Evolutionary conservation across 2,113 vertebrate species (phyloP).

Genomic region (Opisthocomus hoazin): DNA sequence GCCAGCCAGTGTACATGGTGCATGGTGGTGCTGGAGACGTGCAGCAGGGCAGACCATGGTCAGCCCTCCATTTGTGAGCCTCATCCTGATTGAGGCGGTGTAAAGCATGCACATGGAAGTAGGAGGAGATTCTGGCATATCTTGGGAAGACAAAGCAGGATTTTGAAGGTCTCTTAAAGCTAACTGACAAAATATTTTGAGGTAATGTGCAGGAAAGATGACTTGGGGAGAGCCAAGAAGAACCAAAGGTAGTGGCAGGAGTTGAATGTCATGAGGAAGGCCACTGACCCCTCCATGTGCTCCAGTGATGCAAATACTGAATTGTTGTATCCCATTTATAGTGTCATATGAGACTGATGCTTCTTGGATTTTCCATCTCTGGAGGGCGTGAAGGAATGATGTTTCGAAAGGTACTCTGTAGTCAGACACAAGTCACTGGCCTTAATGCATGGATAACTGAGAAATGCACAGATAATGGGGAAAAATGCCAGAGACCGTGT

Average conservation of each 20-base stretch:
- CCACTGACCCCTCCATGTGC: background rate
- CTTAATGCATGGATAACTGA: background rate
- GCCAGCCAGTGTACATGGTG: background rate
- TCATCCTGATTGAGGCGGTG: background rate
- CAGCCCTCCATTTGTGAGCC: background rate
- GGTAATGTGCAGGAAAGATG: background rate
- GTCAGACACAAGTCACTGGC: background rate
- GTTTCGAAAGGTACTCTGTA: background rate
- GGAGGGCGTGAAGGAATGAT: background rate
- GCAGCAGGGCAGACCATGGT: background rate
- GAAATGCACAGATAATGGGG: background rate
- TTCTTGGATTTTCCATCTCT: background rate
- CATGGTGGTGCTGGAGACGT: background rate
- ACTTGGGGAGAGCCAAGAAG: background rate
- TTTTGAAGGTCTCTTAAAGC: background rate
- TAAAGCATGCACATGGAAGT: background rate
- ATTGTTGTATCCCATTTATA: background rate
- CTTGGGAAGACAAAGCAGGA: background rate
- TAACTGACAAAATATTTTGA: background rate
- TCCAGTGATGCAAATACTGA: background rate
- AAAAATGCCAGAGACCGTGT: background rate
- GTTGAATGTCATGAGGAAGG: background rate
- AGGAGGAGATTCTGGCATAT: background rate
- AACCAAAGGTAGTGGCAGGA: background rate
- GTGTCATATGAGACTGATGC: background rate